phyloP scores from a whole-genome alignment of 2,888 invertebrate species.

The Pemphredon lugubris region DNA sequence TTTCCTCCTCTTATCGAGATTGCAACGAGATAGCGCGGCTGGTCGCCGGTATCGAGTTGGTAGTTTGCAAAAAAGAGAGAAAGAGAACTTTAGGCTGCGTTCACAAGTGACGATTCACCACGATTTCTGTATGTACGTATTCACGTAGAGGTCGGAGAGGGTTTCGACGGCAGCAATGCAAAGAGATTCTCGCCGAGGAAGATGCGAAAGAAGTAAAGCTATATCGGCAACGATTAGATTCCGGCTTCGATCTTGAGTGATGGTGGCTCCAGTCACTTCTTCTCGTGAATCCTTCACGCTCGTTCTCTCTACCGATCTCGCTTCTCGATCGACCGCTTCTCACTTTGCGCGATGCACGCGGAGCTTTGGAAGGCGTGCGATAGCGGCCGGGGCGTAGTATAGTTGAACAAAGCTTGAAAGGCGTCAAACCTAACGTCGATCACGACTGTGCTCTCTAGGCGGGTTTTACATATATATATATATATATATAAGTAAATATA shows the following conservation, averaged over 20 bases:
- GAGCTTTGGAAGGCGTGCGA: slow-evolving; percentile 45
- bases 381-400: slow-evolving; percentile 40
- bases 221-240: slow-evolving; percentile 49
- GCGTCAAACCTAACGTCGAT: slow-evolving; percentile 64
- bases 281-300: slow-evolving; percentile 10
- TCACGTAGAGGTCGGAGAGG: slow-evolving; percentile 1
- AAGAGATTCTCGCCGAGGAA: slow-evolving; percentile 18
- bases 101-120: slow-evolving; percentile 3
- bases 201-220: slow-evolving; percentile 38
- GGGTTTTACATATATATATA: slow-evolving; percentile 17
- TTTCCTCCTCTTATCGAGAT: slow-evolving; percentile 38
- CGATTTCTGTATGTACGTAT: background rate
- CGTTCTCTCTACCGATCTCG: slow-evolving; percentile 6
- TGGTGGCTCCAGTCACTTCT: slow-evolving; percentile 20
- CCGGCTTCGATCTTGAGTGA: slow-evolving; percentile 33
- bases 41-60: slow-evolving; percentile 30
- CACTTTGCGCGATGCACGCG: slow-evolving; percentile 50
- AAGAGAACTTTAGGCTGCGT: slow-evolving; percentile 5
- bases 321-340: slow-evolving; percentile 23
- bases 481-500: slow-evolving; percentile 12
- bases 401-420: slow-evolving; percentile 61
- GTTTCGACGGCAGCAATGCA: background rate
- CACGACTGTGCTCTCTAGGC: slow-evolving; percentile 48
- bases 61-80: slow-evolving; percentile 10
- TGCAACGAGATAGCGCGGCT: slow-evolving; percentile 23